Base-by-base conservation (phyloP, 2,113 vertebrate genomes). In the Chaetodon auriga region DNA sequence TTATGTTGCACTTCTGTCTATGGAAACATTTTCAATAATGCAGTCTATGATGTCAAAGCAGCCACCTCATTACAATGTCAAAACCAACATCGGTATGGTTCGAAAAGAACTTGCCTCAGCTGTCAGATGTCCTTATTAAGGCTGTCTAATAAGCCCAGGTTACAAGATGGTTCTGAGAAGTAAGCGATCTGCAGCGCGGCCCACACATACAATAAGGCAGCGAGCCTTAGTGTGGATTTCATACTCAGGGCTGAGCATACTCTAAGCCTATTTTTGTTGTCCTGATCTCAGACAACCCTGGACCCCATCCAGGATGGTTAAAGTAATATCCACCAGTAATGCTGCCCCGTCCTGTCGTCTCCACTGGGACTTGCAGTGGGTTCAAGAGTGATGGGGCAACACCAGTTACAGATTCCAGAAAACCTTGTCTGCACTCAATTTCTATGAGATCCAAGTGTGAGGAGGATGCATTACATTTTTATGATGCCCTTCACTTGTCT, bases 211-310 rank as follows among this genome's bases (percentile, higher is more conserved):
- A 94, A 89, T 94, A 86, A 89, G 64, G 88, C 81, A 82, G 49
- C 6, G 41, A 72, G 86, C 69, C 77, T 87, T 61, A 54, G 89
- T 89, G 92, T 93, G 85, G 86, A 91, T 94, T 95, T 95, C 93
- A 95, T 65, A 92, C 91, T 93, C 85, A 58, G 74, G 92, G 89
- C 88, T 74, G 83, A 90, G 85, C 89, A 91, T 85, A 90, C 84
- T 73, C 87, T 84, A 68, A 89, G 84, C 82, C 94, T 96, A 95
- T 95, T 95, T 96, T 93, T 94, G 94, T 90, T 90, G 82, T 87
- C 87, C 87, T 89, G 86, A 90, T 93, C 90, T 92, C 92, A 93
- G 86, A 84, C 71, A 82, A 66, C 80, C 69, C 84, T 95, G 94
- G 92, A 93, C 18, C 60, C 30, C n/a, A 19, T 93, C 93, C 94